Evolutionary conservation across 2,888 invertebrate species (phyloP), one percentile per base, ranked within the genome.

Genomic region (Lepidochitona cinerea): DNA sequence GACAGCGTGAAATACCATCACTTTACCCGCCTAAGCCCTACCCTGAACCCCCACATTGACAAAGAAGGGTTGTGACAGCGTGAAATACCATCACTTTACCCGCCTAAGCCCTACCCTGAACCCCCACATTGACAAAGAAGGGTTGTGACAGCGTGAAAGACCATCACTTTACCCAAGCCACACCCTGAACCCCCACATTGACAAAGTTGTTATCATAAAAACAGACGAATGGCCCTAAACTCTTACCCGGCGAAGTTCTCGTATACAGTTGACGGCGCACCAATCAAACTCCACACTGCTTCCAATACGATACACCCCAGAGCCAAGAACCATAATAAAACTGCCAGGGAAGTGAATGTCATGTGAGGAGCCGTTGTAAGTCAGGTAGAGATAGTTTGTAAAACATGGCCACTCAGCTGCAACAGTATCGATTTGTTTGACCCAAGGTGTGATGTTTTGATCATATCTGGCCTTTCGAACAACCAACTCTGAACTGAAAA

Each of bases 281-380:
- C 98, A 99, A 92, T 99, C 99, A 91, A 99, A 99, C 92, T 99
- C 99, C 6, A 99, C 99, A 0, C 98, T 99, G 88, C 98, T 97
- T n/a, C 90, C 90, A 29, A 90, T 90, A 36, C 90, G 79, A 78
- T 90, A 91, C 32, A 90, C 90, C 0, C 90, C 90, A 4, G 90
- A 90, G 90, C 97, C 98, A 66, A 98, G 94, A 1, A 98, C 98
- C 94, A 97, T 86, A 69, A 86, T 79, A 70, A 82, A 81, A 6
- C 85, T 84, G 23, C 85, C 86, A 6, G 75, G 79, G 77, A 87
- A 87, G 29, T 59, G 72, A 4, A 91, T 73, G 81, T 91, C 91
- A 79, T 90, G 88, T 33, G 82, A 82, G 0, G 75, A 73, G 0
- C 96, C 99, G 89, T 97, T 98, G 90, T 99, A 99, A 0, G 99